Evolutionary conservation across 2,797 vertebrate genomes (phyloP), one percentile per base, ranked within the genome.

Genomic region (Meriones psammophilus): DNA sequence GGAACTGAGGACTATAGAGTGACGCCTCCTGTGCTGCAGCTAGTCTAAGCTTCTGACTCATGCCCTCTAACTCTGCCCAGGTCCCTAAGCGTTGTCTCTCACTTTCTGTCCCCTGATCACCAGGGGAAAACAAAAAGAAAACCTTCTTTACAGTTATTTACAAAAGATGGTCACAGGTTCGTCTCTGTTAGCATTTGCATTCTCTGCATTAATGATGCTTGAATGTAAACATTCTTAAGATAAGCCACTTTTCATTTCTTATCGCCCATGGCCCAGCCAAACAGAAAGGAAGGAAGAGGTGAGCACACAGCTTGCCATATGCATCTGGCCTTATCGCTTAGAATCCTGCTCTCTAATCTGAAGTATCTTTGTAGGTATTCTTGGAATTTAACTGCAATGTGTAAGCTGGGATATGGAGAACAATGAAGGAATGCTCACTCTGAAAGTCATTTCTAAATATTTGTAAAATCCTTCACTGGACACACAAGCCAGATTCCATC

Each of bases 341-440:
- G 64, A 94, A 92, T 88, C 91, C 94, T 94, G 69, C 88, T 56
- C 22, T 97, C 33, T 94, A 86, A 85, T 95, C 50, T 93, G 90
- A 94, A 96, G 92, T 94, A 96, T 95, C 91, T 95, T 93, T 78
- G 42, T 33, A 83, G 50, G 46, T 88, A 95, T 96, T 96, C 88
- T 96, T 80, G 84, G 88, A 94, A 92, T 96, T 46, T 95, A 90
- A 76, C 88, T 50, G 76, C 88, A 94, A 22, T 92, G 8, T 94
- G 74, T 96, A 94, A 95, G 62, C 56, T 84, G 8, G 66, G 39
- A 12, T 77, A 39, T 88, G 58, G 92, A 89, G 60, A 88, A 93
- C 77, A 94, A 84, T 42, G 39, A 87, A 20, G 68, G n/a, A 92
- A 84, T 84, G 33, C 73, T 88, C 83, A n/a, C 74, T 93, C 94